A percentile compares a stretch with the other conserved stretches of the same genome.
Evolutionary conservation across 2,113 vertebrate species (phyloP).

Genomic region (Anser brachyrhynchus): DNA sequence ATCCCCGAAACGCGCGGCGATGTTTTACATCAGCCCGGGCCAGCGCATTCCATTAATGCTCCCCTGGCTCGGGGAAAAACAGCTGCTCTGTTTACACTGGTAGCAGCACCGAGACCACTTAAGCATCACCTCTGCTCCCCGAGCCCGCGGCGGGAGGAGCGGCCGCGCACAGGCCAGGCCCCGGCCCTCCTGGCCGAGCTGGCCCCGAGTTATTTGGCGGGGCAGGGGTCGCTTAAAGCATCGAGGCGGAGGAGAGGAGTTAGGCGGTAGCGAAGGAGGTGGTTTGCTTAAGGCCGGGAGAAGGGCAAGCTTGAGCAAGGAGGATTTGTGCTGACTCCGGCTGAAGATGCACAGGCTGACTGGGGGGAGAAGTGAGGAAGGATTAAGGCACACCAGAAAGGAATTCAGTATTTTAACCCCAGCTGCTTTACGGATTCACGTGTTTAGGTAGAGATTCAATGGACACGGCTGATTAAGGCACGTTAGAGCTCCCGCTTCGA

Average conservation of each 20-base stretch:
- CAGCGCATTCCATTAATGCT: constrained; percentile 5
- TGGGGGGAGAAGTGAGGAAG: not conserved
- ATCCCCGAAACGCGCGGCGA: constrained; percentile 37
- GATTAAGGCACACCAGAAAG: not conserved
- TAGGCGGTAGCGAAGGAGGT: not conserved
- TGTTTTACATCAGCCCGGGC: not conserved
- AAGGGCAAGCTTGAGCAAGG: not conserved
- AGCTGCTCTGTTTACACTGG: constrained; percentile 45
- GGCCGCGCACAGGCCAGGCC: accelerated
- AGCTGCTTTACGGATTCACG: not conserved
- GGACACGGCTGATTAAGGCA: not conserved
- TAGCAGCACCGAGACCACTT: constrained; percentile 23
- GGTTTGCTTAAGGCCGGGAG: not conserved
- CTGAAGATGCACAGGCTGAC: not conserved
- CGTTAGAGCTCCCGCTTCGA: not conserved
- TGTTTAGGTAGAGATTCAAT: not conserved
- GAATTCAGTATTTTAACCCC: accelerated
- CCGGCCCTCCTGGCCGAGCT: not conserved
- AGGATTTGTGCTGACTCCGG: not conserved
- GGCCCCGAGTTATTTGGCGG: not conserved
- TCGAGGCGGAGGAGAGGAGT: not conserved
- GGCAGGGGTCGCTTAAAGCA: not conserved
- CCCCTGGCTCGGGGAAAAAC: constrained; percentile 1
- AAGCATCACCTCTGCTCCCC: constrained; percentile 31
- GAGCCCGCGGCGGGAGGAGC: accelerated